A percentile compares a stretch with the other conserved stretches of the same genome.
Evolutionary conservation across 2,797 vertebrate genomes (phyloP).

Genomic region (Poecilia gillii): DNA sequence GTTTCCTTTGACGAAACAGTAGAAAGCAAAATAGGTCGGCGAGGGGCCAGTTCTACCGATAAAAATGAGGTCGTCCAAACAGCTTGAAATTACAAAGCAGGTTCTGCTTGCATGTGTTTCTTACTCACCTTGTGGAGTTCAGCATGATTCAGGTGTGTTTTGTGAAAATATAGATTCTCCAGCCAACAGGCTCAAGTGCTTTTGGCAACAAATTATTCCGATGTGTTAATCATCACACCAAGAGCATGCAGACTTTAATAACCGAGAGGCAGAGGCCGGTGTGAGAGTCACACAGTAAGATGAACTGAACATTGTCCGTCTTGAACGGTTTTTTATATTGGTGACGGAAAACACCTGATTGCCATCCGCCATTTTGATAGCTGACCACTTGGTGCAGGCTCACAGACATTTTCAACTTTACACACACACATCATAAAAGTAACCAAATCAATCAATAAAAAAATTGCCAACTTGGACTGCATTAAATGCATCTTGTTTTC

Average conservation of each 20-base stretch:
- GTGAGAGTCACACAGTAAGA: not conserved
- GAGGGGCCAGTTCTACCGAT: slow-evolving; percentile 16
- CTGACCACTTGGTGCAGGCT: not conserved
- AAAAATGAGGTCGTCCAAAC: slow-evolving; percentile 19
- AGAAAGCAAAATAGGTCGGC: slow-evolving; percentile 41
- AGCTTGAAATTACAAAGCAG: slow-evolving; percentile 4
- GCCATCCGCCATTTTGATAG: not conserved
- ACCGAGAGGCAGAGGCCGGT: no score
- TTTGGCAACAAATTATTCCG: slow-evolving; percentile 35
- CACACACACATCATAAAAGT: not conserved
- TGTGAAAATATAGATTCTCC: slow-evolving; percentile 34
- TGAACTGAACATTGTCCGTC: not conserved
- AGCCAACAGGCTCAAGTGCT: slow-evolving; percentile 6
- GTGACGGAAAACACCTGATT: not conserved
- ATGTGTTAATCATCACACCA: not conserved
- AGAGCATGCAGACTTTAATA: not conserved
- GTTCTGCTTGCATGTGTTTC: not conserved
- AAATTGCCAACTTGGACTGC: no score
- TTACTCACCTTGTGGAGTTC: slow-evolving; percentile 4
- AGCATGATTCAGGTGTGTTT: slow-evolving; percentile 20
- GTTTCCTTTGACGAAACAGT: slow-evolving; percentile 42
- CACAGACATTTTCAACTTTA: not conserved
- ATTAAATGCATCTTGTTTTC: no score
- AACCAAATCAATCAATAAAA: not conserved
- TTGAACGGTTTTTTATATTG: not conserved